Base-by-base conservation (phyloP, 2,113 vertebrate species). In the Kobus ellipsiprymnus region DNA sequence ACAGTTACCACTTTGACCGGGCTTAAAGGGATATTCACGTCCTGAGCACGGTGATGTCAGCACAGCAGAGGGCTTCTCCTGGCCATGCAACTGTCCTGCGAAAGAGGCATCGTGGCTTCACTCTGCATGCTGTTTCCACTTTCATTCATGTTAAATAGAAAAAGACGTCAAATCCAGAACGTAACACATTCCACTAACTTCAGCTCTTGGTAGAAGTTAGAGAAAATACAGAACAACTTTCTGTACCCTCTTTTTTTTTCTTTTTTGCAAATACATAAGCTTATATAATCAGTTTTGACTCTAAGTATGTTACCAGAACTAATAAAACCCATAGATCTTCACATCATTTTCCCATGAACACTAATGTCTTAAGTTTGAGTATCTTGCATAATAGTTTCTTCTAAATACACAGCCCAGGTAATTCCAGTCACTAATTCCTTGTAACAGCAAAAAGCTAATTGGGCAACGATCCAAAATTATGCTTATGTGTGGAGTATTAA, bases 11-110 rank as follows among this genome's bases (percentile, higher is more conserved):
- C 33, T 40, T 6, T 1, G 3, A 14, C 16, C 25, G n/a, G 19
- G 12, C 0, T 0, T 6, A 40, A 57, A 16, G 2, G 2, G 13
- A 71, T 36, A 30, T 27, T 59, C 23, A 25, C 8, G 52, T 57
- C 54, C 15, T 23, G 16, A 59, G 2, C 6, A 36, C 0, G 10
- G 4, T 59, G 81, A 85, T 48, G 19, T 71, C 33, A 92, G 11
- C 48, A 16, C 1, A 67, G 29, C 6, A 62, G 0, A 71, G 7
- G 30, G 9, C 12, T 44, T 86, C 29, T 84, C 27, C 33, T 3
- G 12, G 10, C 59, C 21, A 77, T 15, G 29, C 27, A 13, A n/a
- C 48, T 21, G 3, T 27, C 23, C 52, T 54, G 44, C 7, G 4
- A 78, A 94, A 81, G 44, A 78, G 10, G 23, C 19, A 33, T 25